Conservation (phyloP, 2,113 vertebrate genomes). For the Chaenogobius annularis region DNA sequence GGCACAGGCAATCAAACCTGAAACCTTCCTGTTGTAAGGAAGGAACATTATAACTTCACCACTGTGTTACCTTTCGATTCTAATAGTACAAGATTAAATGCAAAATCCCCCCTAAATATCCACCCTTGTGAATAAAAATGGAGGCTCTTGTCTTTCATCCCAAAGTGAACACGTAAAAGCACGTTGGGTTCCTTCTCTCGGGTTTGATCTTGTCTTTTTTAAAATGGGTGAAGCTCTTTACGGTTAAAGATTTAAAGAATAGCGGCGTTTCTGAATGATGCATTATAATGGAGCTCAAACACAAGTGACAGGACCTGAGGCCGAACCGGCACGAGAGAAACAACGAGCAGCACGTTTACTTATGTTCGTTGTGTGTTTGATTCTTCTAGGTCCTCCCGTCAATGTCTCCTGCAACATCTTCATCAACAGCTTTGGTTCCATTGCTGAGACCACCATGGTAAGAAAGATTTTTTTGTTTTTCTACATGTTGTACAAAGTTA, state of each 20-base stretch:
- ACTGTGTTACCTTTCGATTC: no score
- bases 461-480: slow-evolving; percentile 30
- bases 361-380: not conserved
- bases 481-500: not conserved
- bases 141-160: not conserved
- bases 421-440: slow-evolving; percentile 96
- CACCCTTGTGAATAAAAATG: no score
- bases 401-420: slow-evolving; percentile 97
- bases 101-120: no score
- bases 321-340: no score
- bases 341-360: no score
- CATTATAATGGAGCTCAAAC: not conserved
- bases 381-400: slow-evolving; percentile 84
- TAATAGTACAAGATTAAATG: no score
- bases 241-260: not conserved
- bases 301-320: no score
- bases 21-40: no score
- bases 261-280: not conserved
- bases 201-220: not conserved
- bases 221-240: not conserved
- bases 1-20: no score
- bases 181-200: not conserved
- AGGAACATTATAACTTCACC: no score
- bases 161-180: not conserved
- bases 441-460: slow-evolving; percentile 96